These are phyloP conservation scores for Synergus itoensis DNA, from an alignment of 2,888 invertebrate species.

Conservation along the genomic window DNA sequence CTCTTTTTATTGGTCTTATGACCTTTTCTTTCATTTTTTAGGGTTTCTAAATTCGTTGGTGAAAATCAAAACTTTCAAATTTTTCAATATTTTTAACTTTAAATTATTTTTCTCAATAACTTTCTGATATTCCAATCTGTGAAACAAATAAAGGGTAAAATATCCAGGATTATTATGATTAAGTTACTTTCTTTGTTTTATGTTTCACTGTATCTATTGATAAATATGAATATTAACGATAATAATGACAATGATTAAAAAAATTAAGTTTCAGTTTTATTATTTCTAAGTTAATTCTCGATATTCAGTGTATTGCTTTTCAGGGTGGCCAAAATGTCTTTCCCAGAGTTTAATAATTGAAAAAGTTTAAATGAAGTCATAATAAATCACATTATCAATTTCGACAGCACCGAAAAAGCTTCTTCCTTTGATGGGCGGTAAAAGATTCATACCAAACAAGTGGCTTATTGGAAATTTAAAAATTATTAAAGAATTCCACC, in stretches of 20 bases:
- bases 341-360: not conserved
- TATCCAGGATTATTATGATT: too few relatives aligned
- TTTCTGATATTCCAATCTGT: not conserved
- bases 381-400: conserved; percentile 30
- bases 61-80: not conserved
- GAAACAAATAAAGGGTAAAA: not conserved
- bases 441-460: conserved; percentile 12
- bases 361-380: conserved; percentile 7
- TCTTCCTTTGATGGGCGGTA: conserved; percentile 11
- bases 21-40: too few relatives aligned
- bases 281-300: too few relatives aligned
- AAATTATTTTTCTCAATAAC: not conserved
- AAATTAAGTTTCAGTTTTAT: too few relatives aligned
- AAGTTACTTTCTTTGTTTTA: too few relatives aligned
- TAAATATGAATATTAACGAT: too few relatives aligned
- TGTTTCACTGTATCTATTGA: too few relatives aligned
- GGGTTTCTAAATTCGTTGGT: not conserved
- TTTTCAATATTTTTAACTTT: not conserved
- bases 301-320: too few relatives aligned
- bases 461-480: conserved; percentile 23
- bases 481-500: conserved; percentile 9
- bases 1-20: too few relatives aligned
- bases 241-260: too few relatives aligned
- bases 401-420: conserved; percentile 1
- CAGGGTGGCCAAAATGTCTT: not conserved